Percentiles rank a stretch among this genome's conserved stretches.
phyloP scores from a whole-genome alignment of 2,888 invertebrate species.

The Mesodorylaimus sp. region DNA sequence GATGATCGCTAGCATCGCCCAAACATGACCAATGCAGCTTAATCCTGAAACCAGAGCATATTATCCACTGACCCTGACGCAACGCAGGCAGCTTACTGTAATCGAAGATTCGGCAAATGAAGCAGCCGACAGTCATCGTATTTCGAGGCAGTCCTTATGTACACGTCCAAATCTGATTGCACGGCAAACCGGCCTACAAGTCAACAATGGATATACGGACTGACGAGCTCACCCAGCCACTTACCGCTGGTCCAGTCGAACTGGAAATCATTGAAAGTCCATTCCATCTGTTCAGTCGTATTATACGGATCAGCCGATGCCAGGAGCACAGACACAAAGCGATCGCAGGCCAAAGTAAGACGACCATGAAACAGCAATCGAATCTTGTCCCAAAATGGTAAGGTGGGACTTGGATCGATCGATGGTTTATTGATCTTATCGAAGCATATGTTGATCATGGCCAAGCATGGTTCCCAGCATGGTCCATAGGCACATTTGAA shows the following conservation, averaged over 20 bases:
- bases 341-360: constrained; percentile 55
- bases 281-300: constrained; percentile 94
- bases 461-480: constrained; percentile 94
- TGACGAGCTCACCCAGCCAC: constrained; percentile 7
- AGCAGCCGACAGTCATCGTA: constrained; percentile 91
- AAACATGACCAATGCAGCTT: constrained; percentile 74
- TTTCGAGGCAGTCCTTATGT: constrained; percentile 87
- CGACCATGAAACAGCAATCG: constrained; percentile 77
- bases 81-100: constrained; percentile 38
- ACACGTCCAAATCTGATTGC: constrained; percentile 80
- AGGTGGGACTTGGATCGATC: constrained; percentile 70
- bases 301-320: constrained; percentile 95
- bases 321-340: constrained; percentile 53
- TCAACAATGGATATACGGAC: constrained; percentile 13
- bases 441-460: constrained; percentile 34
- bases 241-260: constrained; percentile 86
- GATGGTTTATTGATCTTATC: constrained; percentile 42
- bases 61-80: no score
- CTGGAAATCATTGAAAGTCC: constrained; percentile 76
- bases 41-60: constrained; percentile 36
- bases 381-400: constrained; percentile 95
- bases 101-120: constrained; percentile 67
- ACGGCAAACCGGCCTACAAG: constrained; percentile 52
- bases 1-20: constrained; percentile 87
- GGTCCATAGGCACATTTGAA: constrained; percentile 89